Evolutionary conservation across 2,888 invertebrate species (phyloP).

Genomic region (Volucella inflata): DNA sequence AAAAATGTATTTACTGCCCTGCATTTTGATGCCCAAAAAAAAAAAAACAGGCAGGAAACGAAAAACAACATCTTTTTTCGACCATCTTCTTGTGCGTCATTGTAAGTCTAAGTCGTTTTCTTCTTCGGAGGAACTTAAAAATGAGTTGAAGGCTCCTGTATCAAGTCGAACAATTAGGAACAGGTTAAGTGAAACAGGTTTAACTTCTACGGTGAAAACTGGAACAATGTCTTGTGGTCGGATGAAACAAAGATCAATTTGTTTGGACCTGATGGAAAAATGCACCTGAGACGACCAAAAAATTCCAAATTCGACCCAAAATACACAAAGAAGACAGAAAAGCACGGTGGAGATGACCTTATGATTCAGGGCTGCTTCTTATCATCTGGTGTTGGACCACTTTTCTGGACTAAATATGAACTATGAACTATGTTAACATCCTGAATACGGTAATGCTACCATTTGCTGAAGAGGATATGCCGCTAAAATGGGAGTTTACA

Average conservation of each 20-base stretch:
- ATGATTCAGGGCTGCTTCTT: slow-evolving; percentile 37
- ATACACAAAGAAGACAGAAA: slow-evolving; percentile 14
- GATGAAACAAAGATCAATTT: slow-evolving; percentile 13
- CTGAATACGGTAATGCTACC: slow-evolving; percentile 46
- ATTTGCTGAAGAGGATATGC: slow-evolving; percentile 52
- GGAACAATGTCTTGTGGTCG: slow-evolving; percentile 2
- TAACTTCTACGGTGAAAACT: neutral
- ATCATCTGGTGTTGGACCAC: slow-evolving; percentile 39
- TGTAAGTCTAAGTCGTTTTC: neutral
- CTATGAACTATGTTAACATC: slow-evolving; percentile 29
- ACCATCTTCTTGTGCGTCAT: neutral
- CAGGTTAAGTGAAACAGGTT: slow-evolving; percentile 13
- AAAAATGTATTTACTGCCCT: neutral
- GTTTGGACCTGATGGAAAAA: slow-evolving; percentile 3
- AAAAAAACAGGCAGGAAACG: neutral
- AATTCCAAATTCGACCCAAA: slow-evolving; percentile 7
- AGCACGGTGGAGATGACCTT: slow-evolving; percentile 5
- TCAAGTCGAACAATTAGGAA: slow-evolving; percentile 10
- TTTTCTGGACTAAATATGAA: slow-evolving; percentile 44
- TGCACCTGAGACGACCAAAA: slow-evolving; percentile 6
- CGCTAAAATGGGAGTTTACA: slow-evolving; percentile 25
- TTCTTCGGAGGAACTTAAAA: slow-evolving; percentile 15
- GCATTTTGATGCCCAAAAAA: neutral
- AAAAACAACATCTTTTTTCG: neutral
- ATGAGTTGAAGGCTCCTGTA: slow-evolving; percentile 6